Evolutionary conservation across 2,888 invertebrate genomes (phyloP).

Genomic region (Morinoia aosen): DNA sequence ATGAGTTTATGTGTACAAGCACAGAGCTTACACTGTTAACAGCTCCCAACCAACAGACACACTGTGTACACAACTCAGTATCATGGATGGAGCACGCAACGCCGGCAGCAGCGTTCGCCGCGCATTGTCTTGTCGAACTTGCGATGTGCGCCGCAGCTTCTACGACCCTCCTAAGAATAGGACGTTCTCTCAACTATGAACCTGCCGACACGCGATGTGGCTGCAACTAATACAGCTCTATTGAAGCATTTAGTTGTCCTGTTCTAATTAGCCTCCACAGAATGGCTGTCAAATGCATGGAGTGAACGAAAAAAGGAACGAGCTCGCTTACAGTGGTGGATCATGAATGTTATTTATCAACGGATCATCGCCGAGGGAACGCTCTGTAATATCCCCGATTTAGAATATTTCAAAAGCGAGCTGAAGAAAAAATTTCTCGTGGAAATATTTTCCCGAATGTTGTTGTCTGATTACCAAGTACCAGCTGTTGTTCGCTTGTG

Average conservation of each 20-base stretch:
- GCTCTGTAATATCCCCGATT: no score
- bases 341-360: no score
- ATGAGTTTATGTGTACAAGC: constrained; percentile 39
- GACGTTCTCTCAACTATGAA: neutral
- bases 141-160: neutral
- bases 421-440: neutral
- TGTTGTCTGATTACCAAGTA: neutral
- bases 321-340: neutral
- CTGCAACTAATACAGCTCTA: neutral
- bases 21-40: constrained; percentile 33
- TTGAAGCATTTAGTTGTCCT: neutral
- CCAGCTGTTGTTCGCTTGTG: neutral
- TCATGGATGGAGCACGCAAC: constrained; percentile 36
- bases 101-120: neutral
- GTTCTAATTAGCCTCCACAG: neutral
- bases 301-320: neutral
- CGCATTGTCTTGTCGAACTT: constrained; percentile 27
- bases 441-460: neutral
- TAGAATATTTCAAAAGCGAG: no score
- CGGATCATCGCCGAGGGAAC: no score
- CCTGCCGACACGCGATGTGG: constrained; percentile 10
- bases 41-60: constrained; percentile 33
- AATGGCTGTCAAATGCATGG: neutral
- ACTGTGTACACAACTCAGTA: constrained; percentile 44
- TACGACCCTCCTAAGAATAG: constrained; percentile 24